Conservation (phyloP, 2,888 invertebrate species). For the Leptinotarsa juncta region DNA sequence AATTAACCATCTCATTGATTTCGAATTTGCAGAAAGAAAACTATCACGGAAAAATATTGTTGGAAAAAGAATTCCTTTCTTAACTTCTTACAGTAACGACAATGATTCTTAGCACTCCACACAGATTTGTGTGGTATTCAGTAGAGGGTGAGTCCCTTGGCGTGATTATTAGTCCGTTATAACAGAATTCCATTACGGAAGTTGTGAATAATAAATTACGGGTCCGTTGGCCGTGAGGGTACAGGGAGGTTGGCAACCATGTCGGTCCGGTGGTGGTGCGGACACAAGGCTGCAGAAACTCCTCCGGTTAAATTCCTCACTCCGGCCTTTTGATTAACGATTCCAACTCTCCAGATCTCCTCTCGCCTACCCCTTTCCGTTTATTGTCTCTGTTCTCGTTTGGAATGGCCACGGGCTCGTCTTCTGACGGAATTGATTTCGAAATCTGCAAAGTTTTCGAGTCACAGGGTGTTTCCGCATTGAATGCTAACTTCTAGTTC, state of each 20-base stretch:
- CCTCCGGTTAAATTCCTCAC: constrained; percentile 45
- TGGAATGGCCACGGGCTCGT: constrained; percentile 42
- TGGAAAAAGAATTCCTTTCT: neutral
- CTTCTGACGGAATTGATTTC: constrained; percentile 11
- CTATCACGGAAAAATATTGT: too few relatives aligned
- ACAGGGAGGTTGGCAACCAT: constrained; percentile 67
- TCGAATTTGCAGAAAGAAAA: too few relatives aligned
- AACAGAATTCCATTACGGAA: constrained; percentile 62
- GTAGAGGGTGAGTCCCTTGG: constrained; percentile 30
- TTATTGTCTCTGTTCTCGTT: constrained; percentile 43
- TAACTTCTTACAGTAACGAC: neutral
- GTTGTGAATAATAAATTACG: constrained; percentile 64
- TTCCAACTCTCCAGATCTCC: constrained; percentile 52
- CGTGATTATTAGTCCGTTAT: constrained; percentile 59
- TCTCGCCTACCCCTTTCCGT: constrained; percentile 40
- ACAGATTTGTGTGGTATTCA: constrained; percentile 6
- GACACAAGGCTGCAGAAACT: constrained; percentile 61
- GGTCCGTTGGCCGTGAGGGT: constrained; percentile 45
- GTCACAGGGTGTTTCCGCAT: neutral
- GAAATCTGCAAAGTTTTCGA: neutral
- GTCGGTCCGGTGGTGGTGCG: constrained; percentile 68
- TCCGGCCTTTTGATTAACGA: constrained; percentile 60
- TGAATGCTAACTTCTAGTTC: too few relatives aligned
- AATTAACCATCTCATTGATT: too few relatives aligned
- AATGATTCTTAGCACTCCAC: neutral